phyloP scores from a whole-genome alignment of 2,888 invertebrate genomes.

The Meteorus colon region DNA sequence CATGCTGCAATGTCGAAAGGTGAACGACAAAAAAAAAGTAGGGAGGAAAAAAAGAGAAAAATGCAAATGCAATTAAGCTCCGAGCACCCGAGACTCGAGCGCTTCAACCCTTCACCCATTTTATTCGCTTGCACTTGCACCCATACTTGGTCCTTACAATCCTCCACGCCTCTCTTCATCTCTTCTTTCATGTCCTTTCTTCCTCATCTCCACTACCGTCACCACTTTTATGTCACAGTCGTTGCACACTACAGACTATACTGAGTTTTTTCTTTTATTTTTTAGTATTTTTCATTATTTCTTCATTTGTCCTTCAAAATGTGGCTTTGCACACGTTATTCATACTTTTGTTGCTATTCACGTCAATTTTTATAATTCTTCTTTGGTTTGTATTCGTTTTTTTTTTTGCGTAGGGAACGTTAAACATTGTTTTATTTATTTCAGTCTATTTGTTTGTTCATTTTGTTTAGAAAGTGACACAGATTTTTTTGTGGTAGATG shows the following conservation, averaged over 20 bases:
- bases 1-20: constrained; percentile 7
- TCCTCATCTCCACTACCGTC: not conserved
- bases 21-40: constrained; percentile 21
- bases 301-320: constrained; percentile 41
- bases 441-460: too few species aligned
- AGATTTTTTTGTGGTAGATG: too few species aligned
- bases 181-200: not conserved
- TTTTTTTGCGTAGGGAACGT: not conserved
- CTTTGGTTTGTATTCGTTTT: constrained; percentile 21
- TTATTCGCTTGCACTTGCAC: constrained; percentile 18
- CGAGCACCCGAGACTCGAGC: constrained; percentile 38
- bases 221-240: not conserved
- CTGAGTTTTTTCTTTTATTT: constrained; percentile 28
- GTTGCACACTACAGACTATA: not conserved
- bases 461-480: too few species aligned
- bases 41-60: constrained; percentile 44
- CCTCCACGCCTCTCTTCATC: constrained; percentile 28
- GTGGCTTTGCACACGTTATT: not conserved
- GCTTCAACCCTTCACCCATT: constrained; percentile 33
- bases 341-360: constrained; percentile 45
- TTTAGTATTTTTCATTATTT: constrained; percentile 40
- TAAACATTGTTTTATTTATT: not conserved
- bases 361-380: constrained; percentile 48
- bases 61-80: constrained; percentile 60
- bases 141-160: constrained; percentile 35